phyloP scores from a whole-genome alignment of 2,113 vertebrate species.

The Phasianus colchicus region DNA sequence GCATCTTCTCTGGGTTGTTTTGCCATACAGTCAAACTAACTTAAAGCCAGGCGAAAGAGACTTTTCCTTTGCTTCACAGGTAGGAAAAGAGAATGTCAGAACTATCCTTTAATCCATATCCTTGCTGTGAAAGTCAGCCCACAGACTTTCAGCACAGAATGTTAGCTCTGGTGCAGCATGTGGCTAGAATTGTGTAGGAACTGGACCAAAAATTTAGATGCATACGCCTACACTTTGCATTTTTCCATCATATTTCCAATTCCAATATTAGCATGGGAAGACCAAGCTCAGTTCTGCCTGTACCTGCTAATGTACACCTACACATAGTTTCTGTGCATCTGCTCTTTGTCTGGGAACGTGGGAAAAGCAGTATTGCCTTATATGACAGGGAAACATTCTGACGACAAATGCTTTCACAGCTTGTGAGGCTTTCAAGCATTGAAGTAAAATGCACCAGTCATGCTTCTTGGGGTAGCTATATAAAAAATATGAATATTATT shows the following conservation, averaged over 20 bases:
- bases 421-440: neutral
- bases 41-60: neutral
- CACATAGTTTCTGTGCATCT: slow-evolving; percentile 50
- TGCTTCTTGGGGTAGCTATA: neutral
- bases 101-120: neutral
- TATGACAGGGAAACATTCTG: neutral
- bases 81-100: neutral
- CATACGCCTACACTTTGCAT: neutral
- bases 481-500: neutral
- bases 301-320: slow-evolving; percentile 70
- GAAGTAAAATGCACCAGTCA: neutral
- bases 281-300: slow-evolving; percentile 22
- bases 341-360: slow-evolving; percentile 60
- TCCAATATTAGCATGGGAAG: slow-evolving; percentile 20
- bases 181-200: neutral
- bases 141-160: slow-evolving; percentile 2
- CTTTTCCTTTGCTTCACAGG: neutral
- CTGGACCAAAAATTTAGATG: slow-evolving; percentile 43
- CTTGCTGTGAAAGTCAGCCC: neutral
- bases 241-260: slow-evolving; percentile 31
- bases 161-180: slow-evolving; percentile 17
- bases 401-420: slow-evolving; percentile 4
- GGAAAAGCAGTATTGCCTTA: slow-evolving; percentile 28
- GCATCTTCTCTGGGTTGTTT: neutral
- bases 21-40: neutral